Base-by-base conservation (phyloP, 1,140 invertebrate species). In the Cataglyphis hispanica region DNA sequence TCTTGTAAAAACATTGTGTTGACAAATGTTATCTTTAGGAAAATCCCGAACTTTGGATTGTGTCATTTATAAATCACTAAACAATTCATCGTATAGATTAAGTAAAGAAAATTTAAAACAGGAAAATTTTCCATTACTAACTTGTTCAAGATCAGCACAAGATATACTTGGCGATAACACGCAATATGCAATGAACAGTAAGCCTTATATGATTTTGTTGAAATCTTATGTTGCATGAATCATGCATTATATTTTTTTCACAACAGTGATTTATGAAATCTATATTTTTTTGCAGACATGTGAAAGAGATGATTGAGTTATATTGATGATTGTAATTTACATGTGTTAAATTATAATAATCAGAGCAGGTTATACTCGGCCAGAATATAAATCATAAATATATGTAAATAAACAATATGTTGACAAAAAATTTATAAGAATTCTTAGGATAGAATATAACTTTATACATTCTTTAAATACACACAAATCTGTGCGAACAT, bases 61-160 rank as follows among this genome's bases (percentile, higher is more conserved):
- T 60, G 56, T 83, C 31, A 46, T 83, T 58, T 40, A 37, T 74
- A 74, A 83, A 83, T 27, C 67, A 34, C 25, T 46, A 19, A 74
- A 56, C 31, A 27, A 60, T 31, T 74, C 78, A 8, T 56, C 63
- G 13, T 43, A 34, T 22, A 8, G 43, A n/a, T 8, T 74, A 60
- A 74, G 34, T 37, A 83, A 25, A 46, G n/a, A 83, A 74, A 46
- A 0, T 37, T 43, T 72, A 77, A 19, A 10, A 31, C 78, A 83
- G n/a, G 78, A 83, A 13, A 74, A 19, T 25, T n/a, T 37, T 43
- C 78, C 78, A 4, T 83, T 83, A 60, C 19, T 83, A 83, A 46
- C 13, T 61, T 83, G 13, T 43, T 72, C 53, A 22, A 70, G 25
- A 8, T 31, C 25, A 46, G 6, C 40, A 61, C 46, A 50, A 50